phyloP scores from a whole-genome alignment of 1,140 invertebrate species.

The Tribolium madens region DNA sequence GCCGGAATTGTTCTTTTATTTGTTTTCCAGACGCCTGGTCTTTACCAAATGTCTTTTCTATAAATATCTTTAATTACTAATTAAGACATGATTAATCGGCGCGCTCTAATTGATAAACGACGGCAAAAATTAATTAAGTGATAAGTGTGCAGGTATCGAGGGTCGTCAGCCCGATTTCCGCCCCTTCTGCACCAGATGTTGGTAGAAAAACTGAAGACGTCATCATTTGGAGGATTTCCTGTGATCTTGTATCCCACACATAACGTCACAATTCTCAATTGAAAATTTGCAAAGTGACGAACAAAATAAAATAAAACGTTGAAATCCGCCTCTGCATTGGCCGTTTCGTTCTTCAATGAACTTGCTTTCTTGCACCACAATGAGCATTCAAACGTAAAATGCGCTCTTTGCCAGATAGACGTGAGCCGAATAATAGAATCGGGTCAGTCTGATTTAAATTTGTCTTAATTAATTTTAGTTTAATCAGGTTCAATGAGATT shows the following conservation, averaged over 20 bases:
- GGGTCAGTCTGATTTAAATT: slow-evolving; percentile 2
- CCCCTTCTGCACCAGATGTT: neutral
- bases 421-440: neutral
- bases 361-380: slow-evolving; percentile 25
- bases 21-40: neutral
- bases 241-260: neutral
- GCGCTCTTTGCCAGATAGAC: neutral
- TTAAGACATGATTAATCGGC: neutral
- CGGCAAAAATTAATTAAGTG: neutral
- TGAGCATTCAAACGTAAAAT: slow-evolving; percentile 3
- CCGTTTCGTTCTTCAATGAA: slow-evolving; percentile 11
- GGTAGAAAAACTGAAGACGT: slow-evolving; percentile 6
- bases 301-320: slow-evolving; percentile 24
- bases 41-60: neutral
- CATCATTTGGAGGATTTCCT: slow-evolving; percentile 24
- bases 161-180: neutral
- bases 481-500: neutral
- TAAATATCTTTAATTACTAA: neutral
- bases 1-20: neutral
- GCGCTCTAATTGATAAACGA: neutral
- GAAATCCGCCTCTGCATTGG: slow-evolving; percentile 12
- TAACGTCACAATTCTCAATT: neutral
- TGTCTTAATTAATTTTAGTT: slow-evolving; percentile 8
- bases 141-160: neutral
- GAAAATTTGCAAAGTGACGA: neutral